phyloP scores from a whole-genome alignment of 2,797 vertebrate species.

The Salarias fasciatus region DNA sequence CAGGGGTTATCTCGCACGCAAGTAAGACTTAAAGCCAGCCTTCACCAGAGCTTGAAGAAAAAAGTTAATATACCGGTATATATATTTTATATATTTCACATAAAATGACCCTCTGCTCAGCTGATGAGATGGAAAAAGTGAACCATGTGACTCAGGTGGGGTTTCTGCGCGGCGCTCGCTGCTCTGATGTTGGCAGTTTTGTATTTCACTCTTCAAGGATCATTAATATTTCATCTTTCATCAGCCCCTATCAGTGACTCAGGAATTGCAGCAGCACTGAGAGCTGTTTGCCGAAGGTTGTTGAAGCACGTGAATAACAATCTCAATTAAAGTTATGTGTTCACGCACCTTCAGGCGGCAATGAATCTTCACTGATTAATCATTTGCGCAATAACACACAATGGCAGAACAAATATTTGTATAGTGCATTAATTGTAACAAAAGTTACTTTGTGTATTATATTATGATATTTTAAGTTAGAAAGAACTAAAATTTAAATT shows the following conservation, averaged over 20 bases:
- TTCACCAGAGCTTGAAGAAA: no score
- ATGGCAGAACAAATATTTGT: no score
- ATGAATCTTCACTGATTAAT: neutral
- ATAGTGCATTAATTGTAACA: no score
- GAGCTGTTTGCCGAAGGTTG: conserved; percentile 29
- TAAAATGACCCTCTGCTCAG: neutral
- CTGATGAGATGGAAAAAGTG: neutral
- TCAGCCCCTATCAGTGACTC: conserved; percentile 39
- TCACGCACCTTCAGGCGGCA: conserved; percentile 3
- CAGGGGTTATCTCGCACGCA: conserved; percentile 89
- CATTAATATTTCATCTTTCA: conserved; percentile 51
- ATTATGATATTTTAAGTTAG: no score
- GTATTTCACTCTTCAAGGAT: conserved; percentile 43
- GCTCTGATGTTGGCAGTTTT: conserved; percentile 29
- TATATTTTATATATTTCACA: no score
- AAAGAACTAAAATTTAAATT: no score
- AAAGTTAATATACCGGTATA: no score
- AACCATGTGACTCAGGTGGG: neutral
- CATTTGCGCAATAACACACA: no score
- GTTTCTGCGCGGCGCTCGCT: conserved; percentile 13
- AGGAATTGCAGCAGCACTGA: conserved; percentile 20
- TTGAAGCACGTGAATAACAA: conserved; percentile 1
- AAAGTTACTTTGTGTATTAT: no score
- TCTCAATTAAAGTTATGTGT: conserved; percentile 26
- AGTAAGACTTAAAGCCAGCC: conserved; percentile 66